A percentile compares a stretch with the other conserved stretches of the same genome.
Conservation (phyloP, 2,113 vertebrate genomes). For the Podarcis muralis region DNA sequence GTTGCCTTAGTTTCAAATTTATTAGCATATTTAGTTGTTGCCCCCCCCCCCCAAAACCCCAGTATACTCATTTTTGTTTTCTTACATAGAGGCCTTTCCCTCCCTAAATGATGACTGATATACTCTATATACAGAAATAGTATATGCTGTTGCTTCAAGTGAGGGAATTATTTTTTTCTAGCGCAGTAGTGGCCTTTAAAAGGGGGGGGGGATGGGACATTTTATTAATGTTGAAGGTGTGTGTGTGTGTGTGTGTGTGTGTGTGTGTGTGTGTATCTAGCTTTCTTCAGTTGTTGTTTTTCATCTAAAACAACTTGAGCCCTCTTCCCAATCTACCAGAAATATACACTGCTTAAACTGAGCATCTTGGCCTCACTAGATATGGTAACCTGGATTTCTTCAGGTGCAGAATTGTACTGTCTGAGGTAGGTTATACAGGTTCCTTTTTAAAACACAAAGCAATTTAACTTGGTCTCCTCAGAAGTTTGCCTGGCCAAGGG, state of each 20-base stretch:
- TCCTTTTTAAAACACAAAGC: background rate
- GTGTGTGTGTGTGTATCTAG: accelerated
- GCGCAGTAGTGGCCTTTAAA: too few species aligned
- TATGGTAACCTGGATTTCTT: background rate
- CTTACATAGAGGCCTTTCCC: background rate
- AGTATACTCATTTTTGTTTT: background rate
- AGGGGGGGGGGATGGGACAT: too few species aligned
- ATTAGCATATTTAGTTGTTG: background rate
- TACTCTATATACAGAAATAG: too few species aligned
- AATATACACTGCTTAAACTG: background rate
- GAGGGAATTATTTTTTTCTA: too few species aligned
- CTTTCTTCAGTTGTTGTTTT: background rate
- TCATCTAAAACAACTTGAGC: background rate
- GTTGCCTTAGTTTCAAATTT: background rate
- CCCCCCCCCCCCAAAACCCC: background rate
- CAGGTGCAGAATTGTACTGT: background rate
- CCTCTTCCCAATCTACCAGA: background rate
- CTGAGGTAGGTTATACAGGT: background rate
- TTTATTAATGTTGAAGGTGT: background rate
- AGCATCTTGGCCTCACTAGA: background rate
- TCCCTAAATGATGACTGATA: too few species aligned
- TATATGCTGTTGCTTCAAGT: too few species aligned
- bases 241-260: background rate
- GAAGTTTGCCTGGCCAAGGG: background rate
- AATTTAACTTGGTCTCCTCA: background rate